Conservation (phyloP, 2,797 vertebrate genomes). For the Centroberyx gerrardi region DNA sequence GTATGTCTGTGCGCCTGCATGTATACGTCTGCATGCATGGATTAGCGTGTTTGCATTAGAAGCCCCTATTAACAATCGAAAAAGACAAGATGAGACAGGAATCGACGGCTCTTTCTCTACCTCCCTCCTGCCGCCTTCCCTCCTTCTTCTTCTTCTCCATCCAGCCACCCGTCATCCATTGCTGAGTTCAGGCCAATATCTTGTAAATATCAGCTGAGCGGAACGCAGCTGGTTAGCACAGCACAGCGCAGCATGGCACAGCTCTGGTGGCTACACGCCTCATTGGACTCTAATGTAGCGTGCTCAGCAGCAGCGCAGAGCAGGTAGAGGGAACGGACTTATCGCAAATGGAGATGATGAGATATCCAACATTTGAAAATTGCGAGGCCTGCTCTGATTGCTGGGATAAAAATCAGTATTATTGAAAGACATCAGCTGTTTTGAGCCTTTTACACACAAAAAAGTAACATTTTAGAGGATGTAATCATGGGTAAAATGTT, state of each 20-base stretch:
- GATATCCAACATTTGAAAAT: conserved; percentile 24
- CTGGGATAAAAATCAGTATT: too few relatives aligned
- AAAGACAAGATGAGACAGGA: conserved; percentile 35
- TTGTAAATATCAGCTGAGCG: conserved; percentile 38
- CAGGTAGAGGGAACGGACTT: conserved; percentile 15
- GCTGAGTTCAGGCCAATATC: conserved; percentile 5
- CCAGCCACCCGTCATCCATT: neutral
- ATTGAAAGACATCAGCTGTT: neutral
- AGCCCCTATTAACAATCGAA: conserved; percentile 59
- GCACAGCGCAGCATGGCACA: conserved; percentile 20
- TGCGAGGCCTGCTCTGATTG: neutral
- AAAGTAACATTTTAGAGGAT: neutral
- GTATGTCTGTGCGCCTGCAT: conserved; percentile 22
- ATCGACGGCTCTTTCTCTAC: neutral
- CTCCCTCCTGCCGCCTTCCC: neutral
- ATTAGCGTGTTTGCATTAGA: conserved; percentile 23
- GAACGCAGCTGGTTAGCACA: conserved; percentile 16
- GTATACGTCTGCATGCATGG: conserved; percentile 1
- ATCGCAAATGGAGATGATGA: conserved; percentile 15
- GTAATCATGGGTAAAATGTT: neutral
- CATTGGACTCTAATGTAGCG: conserved; percentile 45
- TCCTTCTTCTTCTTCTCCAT: neutral
- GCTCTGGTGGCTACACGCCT: conserved; percentile 47
- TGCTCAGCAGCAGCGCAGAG: conserved; percentile 21
- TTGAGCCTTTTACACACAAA: neutral